Evolutionary conservation across 2,888 invertebrate genomes (phyloP).

Genomic region (Amphiduros pacificus): DNA sequence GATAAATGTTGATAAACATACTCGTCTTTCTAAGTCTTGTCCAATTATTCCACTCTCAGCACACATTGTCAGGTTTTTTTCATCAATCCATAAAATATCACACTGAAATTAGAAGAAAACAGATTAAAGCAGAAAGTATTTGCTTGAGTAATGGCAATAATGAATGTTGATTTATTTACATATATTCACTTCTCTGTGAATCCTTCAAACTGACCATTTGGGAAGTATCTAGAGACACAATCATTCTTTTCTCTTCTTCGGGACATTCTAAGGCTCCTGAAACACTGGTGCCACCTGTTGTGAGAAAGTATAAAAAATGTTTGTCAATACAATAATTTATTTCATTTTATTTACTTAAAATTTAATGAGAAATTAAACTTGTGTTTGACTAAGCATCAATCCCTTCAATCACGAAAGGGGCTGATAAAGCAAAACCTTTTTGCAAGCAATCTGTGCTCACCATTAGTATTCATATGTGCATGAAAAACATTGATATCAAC

Average conservation of each 20-base stretch:
- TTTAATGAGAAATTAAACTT: too few relatives aligned
- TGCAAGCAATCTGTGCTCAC: too few relatives aligned
- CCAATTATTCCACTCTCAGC: slow-evolving; percentile 91
- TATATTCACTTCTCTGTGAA: not conserved
- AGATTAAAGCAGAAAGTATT: not conserved
- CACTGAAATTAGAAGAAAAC: slow-evolving; percentile 64
- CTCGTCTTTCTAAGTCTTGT: slow-evolving; percentile 82
- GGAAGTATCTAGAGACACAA: slow-evolving; percentile 88
- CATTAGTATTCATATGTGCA: too few relatives aligned
- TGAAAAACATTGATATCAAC: too few relatives aligned
- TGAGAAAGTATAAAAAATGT: too few relatives aligned
- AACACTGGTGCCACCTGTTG: slow-evolving; percentile 83
- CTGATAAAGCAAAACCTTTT: too few relatives aligned
- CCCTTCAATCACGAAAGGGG: too few relatives aligned
- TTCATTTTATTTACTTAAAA: too few relatives aligned
- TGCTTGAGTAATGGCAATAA: not conserved
- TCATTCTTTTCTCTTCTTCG: slow-evolving; percentile 73
- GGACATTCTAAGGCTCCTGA: slow-evolving; percentile 88
- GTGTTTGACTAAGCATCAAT: too few relatives aligned
- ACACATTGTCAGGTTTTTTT: slow-evolving; percentile 77
- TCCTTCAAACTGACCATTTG: slow-evolving; percentile 71
- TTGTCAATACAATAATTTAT: too few relatives aligned
- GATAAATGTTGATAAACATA: too few relatives aligned
- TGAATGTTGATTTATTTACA: not conserved
- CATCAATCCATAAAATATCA: slow-evolving; percentile 89